phyloP scores from a whole-genome alignment of 2,113 vertebrate species.

The Phrynosoma platyrhinos region DNA sequence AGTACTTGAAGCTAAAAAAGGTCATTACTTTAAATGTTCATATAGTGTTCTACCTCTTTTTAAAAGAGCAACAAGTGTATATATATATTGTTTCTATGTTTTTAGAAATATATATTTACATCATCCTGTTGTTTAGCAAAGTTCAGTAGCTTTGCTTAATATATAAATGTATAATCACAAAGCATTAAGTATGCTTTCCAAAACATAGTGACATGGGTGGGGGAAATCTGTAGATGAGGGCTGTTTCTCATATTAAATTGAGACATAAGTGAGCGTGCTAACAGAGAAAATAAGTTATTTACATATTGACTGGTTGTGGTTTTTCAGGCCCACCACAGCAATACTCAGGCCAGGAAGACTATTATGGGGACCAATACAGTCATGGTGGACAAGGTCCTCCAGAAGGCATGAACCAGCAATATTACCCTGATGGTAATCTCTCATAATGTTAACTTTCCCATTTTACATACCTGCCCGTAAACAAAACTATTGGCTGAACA shows the following conservation, averaged over 20 bases:
- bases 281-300: slow-evolving; percentile 74
- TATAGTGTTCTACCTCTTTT: slow-evolving; percentile 27
- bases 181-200: slow-evolving; percentile 60
- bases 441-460: slow-evolving; percentile 78
- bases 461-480: slow-evolving; percentile 74
- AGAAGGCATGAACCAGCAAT: slow-evolving; percentile 95
- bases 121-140: slow-evolving; percentile 16
- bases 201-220: slow-evolving; percentile 66
- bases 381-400: slow-evolving; percentile 97
- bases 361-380: slow-evolving; percentile 99
- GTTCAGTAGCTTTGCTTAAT: slow-evolving; percentile 42
- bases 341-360: slow-evolving; percentile 99
- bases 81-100: slow-evolving; percentile 17
- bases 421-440: slow-evolving; percentile 88
- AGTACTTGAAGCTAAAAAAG: slow-evolving; percentile 48
- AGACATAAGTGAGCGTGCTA: slow-evolving; percentile 70
- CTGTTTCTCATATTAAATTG: slow-evolving; percentile 66
- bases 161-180: slow-evolving; percentile 31
- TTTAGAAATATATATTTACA: slow-evolving; percentile 23
- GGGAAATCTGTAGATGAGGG: slow-evolving; percentile 64
- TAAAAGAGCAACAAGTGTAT: background rate
- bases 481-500: slow-evolving; percentile 50
- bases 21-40: slow-evolving; percentile 41
- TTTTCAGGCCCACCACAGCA: slow-evolving; percentile 99
- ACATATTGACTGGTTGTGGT: slow-evolving; percentile 82